Evolutionary conservation across 1,140 invertebrate genomes (phyloP), one percentile per base, ranked within the genome.

Genomic region (Cyrtorhinus lividipennis): DNA sequence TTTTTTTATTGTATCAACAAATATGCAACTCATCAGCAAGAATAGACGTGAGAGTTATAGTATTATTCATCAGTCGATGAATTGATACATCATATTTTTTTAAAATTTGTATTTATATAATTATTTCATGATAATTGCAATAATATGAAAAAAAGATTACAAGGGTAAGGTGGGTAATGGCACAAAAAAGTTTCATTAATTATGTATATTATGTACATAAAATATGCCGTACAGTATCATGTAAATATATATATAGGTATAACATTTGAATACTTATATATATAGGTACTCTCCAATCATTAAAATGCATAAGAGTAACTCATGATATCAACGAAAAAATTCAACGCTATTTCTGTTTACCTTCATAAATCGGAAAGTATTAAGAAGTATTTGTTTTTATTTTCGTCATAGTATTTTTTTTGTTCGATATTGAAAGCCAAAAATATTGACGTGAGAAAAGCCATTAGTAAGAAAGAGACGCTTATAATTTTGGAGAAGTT

Each of bases 1-100:
- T 59, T 66, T 61, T 64, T 66, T 66, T 64, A 66, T 66, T 66
- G 58, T 66, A 66, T 66, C 63, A 66, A 66, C 65, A 66, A 66
- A 64, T 64, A 66, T 63, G 65, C 62, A 66, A 66, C 65, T 66
- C 65, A 66, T 60, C 62, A 66, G 65, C 62, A 59, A 61, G 63
- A 64, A 64, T 64, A 66, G 58, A 65, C 24, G 53, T 56, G 60
- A 46, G 65, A 66, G 62, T 66, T 64, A n/a, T n/a, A 61, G 63
- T 61, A 66, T 64, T 62, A 48, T 60, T 64, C 46, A 38, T 66
- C 26, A 24, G 56, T 63, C 45, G 48, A 63, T 57, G 38, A 63
- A 64, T 64, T 63, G 63, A 61, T 61, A 57, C 60, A 64, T 66
- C 53, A n/a, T n/a, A n/a, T n/a, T 22, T 53, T 53, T 38, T 53